These are phyloP conservation scores for Zenarchopterus dispar DNA, from an alignment of 2,797 vertebrate species.

Conservation along the genomic window DNA sequence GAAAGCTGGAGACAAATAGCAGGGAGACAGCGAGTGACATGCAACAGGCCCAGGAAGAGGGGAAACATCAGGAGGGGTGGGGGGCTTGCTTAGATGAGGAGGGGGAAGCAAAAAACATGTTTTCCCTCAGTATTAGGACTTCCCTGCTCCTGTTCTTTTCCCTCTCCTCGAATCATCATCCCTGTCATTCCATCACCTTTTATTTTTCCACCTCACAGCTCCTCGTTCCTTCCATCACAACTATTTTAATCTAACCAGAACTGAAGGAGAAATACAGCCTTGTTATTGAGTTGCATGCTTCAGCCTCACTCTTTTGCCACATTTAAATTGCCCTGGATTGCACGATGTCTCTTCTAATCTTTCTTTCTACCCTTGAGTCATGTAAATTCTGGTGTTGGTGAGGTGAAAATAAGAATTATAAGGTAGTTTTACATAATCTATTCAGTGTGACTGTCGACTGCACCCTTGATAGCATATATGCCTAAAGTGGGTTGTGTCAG, in stretches of 20 bases:
- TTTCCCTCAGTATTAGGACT: no score
- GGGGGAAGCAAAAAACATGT: slow-evolving; percentile 24
- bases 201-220: slow-evolving; percentile 2
- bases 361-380: slow-evolving; percentile 48
- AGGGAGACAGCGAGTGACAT: slow-evolving; percentile 40
- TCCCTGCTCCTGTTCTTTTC: no score
- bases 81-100: slow-evolving; percentile 57
- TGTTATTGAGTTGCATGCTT: slow-evolving; percentile 43
- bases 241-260: slow-evolving; percentile 40
- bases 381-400: slow-evolving; percentile 29
- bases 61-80: not conserved
- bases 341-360: slow-evolving; percentile 49
- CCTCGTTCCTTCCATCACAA: slow-evolving; percentile 24
- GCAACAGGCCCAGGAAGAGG: slow-evolving; percentile 42
- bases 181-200: slow-evolving; percentile 22
- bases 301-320: slow-evolving; percentile 38
- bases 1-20: slow-evolving; percentile 55
- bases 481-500: slow-evolving; percentile 46
- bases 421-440: slow-evolving; percentile 72
- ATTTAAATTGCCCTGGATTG: slow-evolving; percentile 41
- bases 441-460: slow-evolving; percentile 46
- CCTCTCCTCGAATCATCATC: slow-evolving; percentile 21
- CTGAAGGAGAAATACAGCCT: slow-evolving; percentile 33
- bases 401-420: slow-evolving; percentile 64
- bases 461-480: slow-evolving; percentile 37